These are phyloP conservation scores for Sussaba pulchella DNA, from an alignment of 2,888 invertebrate species.

Conservation along the genomic window DNA sequence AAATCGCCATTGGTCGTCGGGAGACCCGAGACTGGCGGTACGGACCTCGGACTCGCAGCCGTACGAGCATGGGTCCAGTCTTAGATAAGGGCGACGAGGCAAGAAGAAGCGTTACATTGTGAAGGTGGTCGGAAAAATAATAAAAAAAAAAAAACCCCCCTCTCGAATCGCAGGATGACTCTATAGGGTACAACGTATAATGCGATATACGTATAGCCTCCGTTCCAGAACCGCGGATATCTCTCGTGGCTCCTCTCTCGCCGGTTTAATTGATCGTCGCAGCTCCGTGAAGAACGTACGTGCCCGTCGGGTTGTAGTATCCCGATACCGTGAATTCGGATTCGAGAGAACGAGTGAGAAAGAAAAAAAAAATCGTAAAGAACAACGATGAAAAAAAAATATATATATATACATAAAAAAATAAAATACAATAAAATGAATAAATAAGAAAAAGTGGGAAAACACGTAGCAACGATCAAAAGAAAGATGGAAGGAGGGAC, in stretches of 20 bases:
- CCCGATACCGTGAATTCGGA: conserved; percentile 38
- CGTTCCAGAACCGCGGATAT: conserved; percentile 46
- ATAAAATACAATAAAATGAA: not conserved
- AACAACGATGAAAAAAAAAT: not conserved
- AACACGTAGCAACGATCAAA: conserved; percentile 22
- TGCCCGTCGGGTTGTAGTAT: conserved; percentile 62
- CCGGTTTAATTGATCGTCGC: conserved; percentile 79
- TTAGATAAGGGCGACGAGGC: conserved; percentile 26
- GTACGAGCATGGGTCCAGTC: not conserved
- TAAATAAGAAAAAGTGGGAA: not conserved
- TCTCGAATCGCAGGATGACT: conserved; percentile 25
- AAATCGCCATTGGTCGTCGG: conserved; percentile 19
- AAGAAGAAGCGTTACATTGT: conserved; percentile 30
- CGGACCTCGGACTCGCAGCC: not conserved
- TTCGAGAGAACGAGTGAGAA: conserved; percentile 26
- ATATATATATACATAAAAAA: too few relatives aligned
- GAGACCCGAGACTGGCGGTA: not conserved
- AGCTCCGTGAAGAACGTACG: conserved; percentile 75
- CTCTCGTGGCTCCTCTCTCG: conserved; percentile 68
- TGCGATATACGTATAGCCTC: conserved; percentile 16
- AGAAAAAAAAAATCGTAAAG: conserved; percentile 30
- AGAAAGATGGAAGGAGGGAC: conserved; percentile 44
- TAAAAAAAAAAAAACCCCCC: too few relatives aligned
- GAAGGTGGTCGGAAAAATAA: conserved; percentile 15
- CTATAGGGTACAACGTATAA: not conserved